Evolutionary conservation across 2,797 vertebrate species (phyloP), one percentile per base, ranked within the genome.

Genomic region (Megalops cyprinoides): DNA sequence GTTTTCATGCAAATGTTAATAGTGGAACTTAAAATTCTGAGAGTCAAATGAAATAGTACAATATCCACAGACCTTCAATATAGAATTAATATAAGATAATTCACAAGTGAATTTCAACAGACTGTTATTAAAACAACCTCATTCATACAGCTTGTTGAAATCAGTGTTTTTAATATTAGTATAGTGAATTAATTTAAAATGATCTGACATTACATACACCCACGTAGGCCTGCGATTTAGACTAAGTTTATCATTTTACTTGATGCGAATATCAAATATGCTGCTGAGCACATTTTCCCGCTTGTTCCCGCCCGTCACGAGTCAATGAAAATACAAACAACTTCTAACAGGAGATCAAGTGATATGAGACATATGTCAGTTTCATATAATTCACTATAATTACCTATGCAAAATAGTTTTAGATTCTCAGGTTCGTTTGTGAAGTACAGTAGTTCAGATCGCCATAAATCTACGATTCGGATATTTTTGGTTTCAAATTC

Each of bases 261-360:
- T n/a, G 18, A 44, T 42, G 12, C 20, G 8, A n/a, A 42, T 44
- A 6, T 1, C 20, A 23, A 39, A 71, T 44, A 71, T 20, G 12
- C 67, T 44, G 3, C 6, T 65, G 31, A 37, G 39, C 6, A 58
- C 23, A 58, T 58, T 58, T 58, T 44, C 37, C 23, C 44, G 25
- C 23, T n/a, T n/a, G 15, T 39, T 71, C 23, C 67, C 39, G 44
- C 23, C 67, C 39, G 44, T 71, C 67, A n/a, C 7, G 20, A 71
- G 67, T 71, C 67, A 71, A 71, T 71, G 18, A 71, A 71, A 71
- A 7, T 18, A 44, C n/a, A n/a, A n/a, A n/a, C n/a, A 65, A 71
- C 23, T 42, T 67, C 31, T 37, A 37, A 34, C 62, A n/a, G 39
- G 42, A 71, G 1, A n/a, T n/a, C 6, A 23, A 71, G 39, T 44